Base-by-base conservation (phyloP, 2,888 invertebrate genomes). In the Syrista parreyssii region DNA sequence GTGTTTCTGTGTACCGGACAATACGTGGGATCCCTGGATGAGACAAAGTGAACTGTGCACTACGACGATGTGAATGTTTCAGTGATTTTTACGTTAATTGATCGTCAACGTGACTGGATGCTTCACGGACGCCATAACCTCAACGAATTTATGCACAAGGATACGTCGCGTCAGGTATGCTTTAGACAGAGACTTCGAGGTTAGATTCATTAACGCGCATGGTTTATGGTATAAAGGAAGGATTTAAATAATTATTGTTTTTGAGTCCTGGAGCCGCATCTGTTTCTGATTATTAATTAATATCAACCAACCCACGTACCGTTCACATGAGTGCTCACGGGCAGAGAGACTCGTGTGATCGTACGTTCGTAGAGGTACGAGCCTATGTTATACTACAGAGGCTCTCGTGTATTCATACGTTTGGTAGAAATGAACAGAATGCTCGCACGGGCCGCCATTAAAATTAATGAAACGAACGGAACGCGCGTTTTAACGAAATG, bases 231-330 rank as follows among this genome's bases (percentile, higher is more conserved):
- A 68, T 76, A 73, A 76, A 82, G 83, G 80, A 86, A 84, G 84
- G 86, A 88, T 88, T 89, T 89, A 88, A 90, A 90, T 90, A 90
- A 90, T 89, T 89, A 88, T 89, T 86, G 86, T 85, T 87, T 82
- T 85, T 86, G 86, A 84, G 83, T 86, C 79, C 84, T 81, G 82
- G 82, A 83, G 85, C 85, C 88, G 89, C 90, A 90, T 90, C 90
- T 91, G 91, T 91, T 91, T 91, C 90, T 90, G 91, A 91, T 91
- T 91, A 89, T 90, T 90, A 91, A 91, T 91, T 91, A 91, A 90
- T 90, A 90, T 89, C 88, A 89, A 88, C 89, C 85, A 86, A 87
- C 84, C 84, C 86, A 83, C 82, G 84, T 84, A 83, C 83, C 83
- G 81, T 84, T 83, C 85, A 86, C 87, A 86, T 86, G 86, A 85